Percentiles rank a stretch among this genome's conserved stretches.
Conservation (phyloP, 1,140 invertebrate genomes). For the Dryas iulia region DNA sequence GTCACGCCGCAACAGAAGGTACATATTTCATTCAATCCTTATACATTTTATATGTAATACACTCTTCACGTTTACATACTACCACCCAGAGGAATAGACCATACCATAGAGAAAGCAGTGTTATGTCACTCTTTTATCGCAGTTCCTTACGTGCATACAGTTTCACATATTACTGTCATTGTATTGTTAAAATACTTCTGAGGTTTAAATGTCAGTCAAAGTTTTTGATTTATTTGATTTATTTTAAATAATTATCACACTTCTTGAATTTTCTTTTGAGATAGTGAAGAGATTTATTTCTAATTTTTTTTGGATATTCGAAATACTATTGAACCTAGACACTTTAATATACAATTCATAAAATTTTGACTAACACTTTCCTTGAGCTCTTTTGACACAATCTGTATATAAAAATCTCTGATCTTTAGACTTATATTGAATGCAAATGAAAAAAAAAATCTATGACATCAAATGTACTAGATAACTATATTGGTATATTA, state of each 20-base stretch:
- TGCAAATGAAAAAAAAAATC: too few relatives aligned
- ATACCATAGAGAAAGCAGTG: neutral
- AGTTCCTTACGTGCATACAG: neutral
- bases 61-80: neutral
- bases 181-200: neutral
- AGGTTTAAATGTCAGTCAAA: neutral
- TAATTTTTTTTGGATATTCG: too few relatives aligned
- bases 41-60: neutral
- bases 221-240: neutral
- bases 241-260: too few relatives aligned
- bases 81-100: too few relatives aligned
- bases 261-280: too few relatives aligned
- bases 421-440: neutral
- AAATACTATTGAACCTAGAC: too few relatives aligned
- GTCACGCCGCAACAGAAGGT: constrained; percentile 90
- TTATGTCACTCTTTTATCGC: neutral
- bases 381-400: neutral
- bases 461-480: too few relatives aligned
- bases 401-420: neutral
- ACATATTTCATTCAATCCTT: constrained; percentile 14
- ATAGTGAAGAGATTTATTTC: too few relatives aligned
- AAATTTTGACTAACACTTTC: neutral
- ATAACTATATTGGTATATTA: too few relatives aligned
- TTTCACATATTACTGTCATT: neutral
- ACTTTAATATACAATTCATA: neutral